Evolutionary conservation across 2,888 invertebrate species (phyloP), one percentile per base, ranked within the genome.

Genomic region (Capitulum mitella): DNA sequence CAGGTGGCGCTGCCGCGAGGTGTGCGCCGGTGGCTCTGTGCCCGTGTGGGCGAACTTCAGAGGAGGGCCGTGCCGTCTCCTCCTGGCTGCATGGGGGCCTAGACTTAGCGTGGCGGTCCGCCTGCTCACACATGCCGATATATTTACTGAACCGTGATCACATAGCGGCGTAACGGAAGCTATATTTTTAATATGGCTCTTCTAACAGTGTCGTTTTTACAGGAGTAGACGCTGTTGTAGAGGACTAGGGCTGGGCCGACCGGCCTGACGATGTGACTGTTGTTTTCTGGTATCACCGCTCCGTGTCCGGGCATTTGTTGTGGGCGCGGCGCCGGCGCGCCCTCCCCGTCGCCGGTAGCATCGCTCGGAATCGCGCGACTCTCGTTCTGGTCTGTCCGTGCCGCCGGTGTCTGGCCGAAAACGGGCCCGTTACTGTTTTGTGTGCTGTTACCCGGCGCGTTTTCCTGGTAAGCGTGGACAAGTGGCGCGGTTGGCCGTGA

Each of bases 141-240:
- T 32, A 34, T 64, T 34, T 16, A 64, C 64, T 16, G 19, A 8
- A 29, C 34, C 32, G 64, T 64, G 34, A 34, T 64, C 34, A 34
- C 64, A 34, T 34, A 5, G 43, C 16, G 34, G 34, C 32, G 16
- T 16, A 29, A 19, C 34, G 34, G 64, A 64, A 34, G 64, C 64
- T 64, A 64, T 64, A 34, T 64, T 64, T 64, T 34, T 64, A 64
- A 64, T 64, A 64, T 64, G 64, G 64, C 64, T 32, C 64, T 64
- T 64, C 5, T 64, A 64, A 19, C 34, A 32, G 29, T 29, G 64
- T 19, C 32, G 64, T 64, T 64, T 64, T 64, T 64, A 64, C 64
- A 19, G 64, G 34, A 12, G 14, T 64, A 34, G 64, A 64, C 64
- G 29, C 34, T 64, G 64, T 64, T 61, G 34, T 34, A 64, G 64